Evolutionary conservation across 2,888 invertebrate species (phyloP), one percentile per base, ranked within the genome.

Genomic region (Brachynemurus nebulosus): DNA sequence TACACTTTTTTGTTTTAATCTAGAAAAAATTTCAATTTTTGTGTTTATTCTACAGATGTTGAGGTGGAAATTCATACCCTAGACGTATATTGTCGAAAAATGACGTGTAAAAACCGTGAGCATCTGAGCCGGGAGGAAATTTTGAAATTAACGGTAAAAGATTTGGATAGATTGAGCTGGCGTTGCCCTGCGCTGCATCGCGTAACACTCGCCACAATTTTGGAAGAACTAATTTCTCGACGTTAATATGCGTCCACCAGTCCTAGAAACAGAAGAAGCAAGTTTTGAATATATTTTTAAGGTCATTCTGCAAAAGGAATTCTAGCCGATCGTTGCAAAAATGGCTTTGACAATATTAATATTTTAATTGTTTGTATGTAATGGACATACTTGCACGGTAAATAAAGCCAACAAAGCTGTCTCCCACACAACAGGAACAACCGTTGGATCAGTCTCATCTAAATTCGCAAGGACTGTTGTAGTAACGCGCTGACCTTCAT

Each of bases 101-200:
- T 39, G 70, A 68, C 8, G 62, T 59, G 52, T 78, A 79, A 53
- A 86, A 78, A 14, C 68, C 63, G 20, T 64, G 62, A 18, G 68
- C 64, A 39, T 69, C 60, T 43, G 70, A 53, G 18, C 71, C 66
- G 14, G 64, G 61, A 5, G 81, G 79, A 52, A 86, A 65, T 53
- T 76, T 71, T 3, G 84, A 81, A 39, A 92, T 58, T 48, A 92
- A 68, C 8, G 88, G 86, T 44, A 89, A 64, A 45, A 92, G 61
- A 61, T 81, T 77, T 16, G 82, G 82, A 47, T 77, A 79, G 52
- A 90, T 72, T 6, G 75, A 69, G 42, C 70, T 65, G 7, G 88
- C 86, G 62, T 80, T 84, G 19, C 85, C 85, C 65, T 81, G 75
- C 1, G 85, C 89, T 40, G 82, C 86, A 55, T 72, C 72, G 49